Conservation (phyloP, 2,888 invertebrate genomes). For the Itoplectis maculator region DNA sequence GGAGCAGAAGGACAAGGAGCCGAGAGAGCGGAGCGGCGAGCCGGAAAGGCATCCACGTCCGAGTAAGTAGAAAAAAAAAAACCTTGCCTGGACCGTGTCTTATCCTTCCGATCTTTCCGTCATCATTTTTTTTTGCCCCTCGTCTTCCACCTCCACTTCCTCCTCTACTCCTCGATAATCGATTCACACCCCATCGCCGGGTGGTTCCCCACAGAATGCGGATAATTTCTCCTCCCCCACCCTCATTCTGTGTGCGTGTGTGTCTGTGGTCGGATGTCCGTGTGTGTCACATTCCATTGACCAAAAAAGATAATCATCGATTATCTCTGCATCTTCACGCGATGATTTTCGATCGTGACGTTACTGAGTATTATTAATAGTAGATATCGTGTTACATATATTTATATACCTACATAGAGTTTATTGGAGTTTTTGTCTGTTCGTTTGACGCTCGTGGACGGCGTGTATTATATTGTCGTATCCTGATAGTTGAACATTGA, state of each 20-base stretch:
- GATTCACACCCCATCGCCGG: constrained; percentile 56
- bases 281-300: constrained; percentile 25
- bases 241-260: constrained; percentile 15
- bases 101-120: constrained; percentile 43
- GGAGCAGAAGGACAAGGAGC: constrained; percentile 81
- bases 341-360: constrained; percentile 68
- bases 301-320: constrained; percentile 28
- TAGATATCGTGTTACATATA: constrained; percentile 56
- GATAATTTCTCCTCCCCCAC: constrained; percentile 29
- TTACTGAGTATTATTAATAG: constrained; percentile 33
- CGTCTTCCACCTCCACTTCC: constrained; percentile 18
- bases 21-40: constrained; percentile 80
- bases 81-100: constrained; percentile 4
- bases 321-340: constrained; percentile 77
- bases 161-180: constrained; percentile 37
- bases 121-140: constrained; percentile 60
- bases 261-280: too few relatives aligned
- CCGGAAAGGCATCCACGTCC: constrained; percentile 83
- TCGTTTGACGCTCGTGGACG: constrained; percentile 72
- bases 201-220: constrained; percentile 54
- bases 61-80: constrained; percentile 81
- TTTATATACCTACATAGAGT: constrained; percentile 51
- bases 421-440: constrained; percentile 75
- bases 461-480: constrained; percentile 56
- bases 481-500: constrained; percentile 69